A percentile compares a stretch with the other conserved stretches of the same genome.
phyloP scores from a whole-genome alignment of 2,113 vertebrate genomes.

The Chrysemys picta region DNA sequence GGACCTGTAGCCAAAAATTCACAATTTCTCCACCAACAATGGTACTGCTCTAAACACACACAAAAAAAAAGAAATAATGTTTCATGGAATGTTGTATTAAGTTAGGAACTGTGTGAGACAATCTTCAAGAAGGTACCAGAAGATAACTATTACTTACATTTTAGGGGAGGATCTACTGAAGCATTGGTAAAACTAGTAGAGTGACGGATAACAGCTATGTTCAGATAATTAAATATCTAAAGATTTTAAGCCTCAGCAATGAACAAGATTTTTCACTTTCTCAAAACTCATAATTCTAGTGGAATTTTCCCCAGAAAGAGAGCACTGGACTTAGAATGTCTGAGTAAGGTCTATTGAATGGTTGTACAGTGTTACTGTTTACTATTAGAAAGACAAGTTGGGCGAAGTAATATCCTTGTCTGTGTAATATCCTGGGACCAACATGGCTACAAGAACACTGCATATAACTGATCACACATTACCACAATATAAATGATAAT shows the following conservation, averaged over 20 bases:
- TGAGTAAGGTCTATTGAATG: background rate
- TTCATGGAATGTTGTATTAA: background rate
- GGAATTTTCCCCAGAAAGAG: background rate
- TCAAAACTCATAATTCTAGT: background rate
- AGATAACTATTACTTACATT: background rate
- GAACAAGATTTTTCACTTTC: background rate
- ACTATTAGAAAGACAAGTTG: background rate
- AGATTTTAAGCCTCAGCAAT: background rate
- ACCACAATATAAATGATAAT: no score
- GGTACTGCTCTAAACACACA: constrained; percentile 69
- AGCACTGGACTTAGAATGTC: background rate
- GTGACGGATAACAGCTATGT: background rate
- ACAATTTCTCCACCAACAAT: constrained; percentile 79
- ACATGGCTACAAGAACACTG: background rate
- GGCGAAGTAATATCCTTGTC: background rate
- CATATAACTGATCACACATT: no score
- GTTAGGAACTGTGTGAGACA: background rate
- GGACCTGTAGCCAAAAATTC: constrained; percentile 78
- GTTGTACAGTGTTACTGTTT: background rate
- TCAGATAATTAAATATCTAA: background rate
- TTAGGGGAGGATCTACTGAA: rapidly evolving
- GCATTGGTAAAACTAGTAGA: background rate
- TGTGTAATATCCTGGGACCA: background rate
- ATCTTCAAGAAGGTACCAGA: background rate
- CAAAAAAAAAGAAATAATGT: background rate